A percentile compares a stretch with the other conserved stretches of the same genome.
Conservation (phyloP, 2,113 vertebrate genomes). For the zebrafish (Danio rerio) region DNA sequence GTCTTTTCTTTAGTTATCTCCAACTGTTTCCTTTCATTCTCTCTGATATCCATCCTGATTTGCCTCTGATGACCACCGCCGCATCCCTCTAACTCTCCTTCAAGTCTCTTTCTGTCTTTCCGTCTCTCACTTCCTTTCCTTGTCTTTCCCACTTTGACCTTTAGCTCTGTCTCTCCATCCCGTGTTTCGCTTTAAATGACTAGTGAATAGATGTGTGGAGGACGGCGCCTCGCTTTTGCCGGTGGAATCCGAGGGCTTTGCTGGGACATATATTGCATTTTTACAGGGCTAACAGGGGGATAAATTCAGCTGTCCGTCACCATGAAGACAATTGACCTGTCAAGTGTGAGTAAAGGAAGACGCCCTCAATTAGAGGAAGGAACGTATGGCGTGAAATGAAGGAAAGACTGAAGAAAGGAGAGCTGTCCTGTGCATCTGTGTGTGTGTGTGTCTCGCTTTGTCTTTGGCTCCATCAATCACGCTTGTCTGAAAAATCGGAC, state of each 20-base stretch:
- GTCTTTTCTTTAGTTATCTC: conserved; percentile 24
- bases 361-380: conserved; percentile 50
- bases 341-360: conserved; percentile 48
- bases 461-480: conserved; percentile 71
- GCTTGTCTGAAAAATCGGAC: conserved; percentile 63
- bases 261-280: conserved; percentile 36
- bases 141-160: conserved; percentile 36
- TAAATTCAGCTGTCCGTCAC: conserved; percentile 48
- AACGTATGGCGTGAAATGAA: conserved; percentile 11
- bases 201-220: conserved; percentile 12
- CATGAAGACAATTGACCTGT: conserved; percentile 58
- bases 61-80: not conserved
- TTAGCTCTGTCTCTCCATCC: conserved; percentile 23
- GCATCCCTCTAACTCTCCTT: not conserved
- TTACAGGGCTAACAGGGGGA: conserved; percentile 55
- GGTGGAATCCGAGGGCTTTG: conserved; percentile 37
- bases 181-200: conserved; percentile 6
- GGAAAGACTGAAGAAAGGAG: conserved; percentile 32
- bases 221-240: conserved; percentile 24
- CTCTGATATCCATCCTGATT: conserved; percentile 40
- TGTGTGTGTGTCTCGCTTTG: conserved; percentile 60
- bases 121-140: conserved; percentile 42
- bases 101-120: conserved; percentile 22
- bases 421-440: conserved; percentile 49
- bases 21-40: conserved; percentile 30